Base-by-base conservation (phyloP, 2,797 vertebrate species). In the Pempheris klunzingeri region DNA sequence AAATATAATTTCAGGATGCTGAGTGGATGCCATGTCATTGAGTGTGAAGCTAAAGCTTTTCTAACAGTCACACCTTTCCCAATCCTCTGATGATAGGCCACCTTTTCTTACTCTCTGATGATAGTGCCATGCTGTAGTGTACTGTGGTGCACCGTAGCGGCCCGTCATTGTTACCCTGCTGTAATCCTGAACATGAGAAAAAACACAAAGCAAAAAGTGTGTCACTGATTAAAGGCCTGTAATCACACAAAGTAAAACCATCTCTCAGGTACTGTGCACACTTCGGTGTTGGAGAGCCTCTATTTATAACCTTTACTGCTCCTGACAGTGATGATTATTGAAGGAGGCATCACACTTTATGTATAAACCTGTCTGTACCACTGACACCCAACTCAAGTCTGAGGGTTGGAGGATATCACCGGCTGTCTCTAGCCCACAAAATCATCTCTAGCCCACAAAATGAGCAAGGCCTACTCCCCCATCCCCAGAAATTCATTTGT, bases 221-320 rank as follows among this genome's bases (percentile, higher is more conserved):
- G 28, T 30, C 69, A 34, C 61, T 74, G 72, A 87, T 87, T 72
- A 84, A 54, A 65, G 53, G 66, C 30, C 36, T 44, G 77, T 59
- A 74, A 80, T 62, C 71, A 50, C 2, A 74, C 36, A 78, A 69
- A 32, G 44, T 80, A 65, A 61, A 76, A 41, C 62, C 26, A 4
- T 52, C 59, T 71, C 65, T 74, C 57, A 18, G 43, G 70, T 49
- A n/a, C 52, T 52, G 50, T 32, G 58, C 46, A 43, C 67, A 59
- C 71, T 60, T 49, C 7, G 15, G 58, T 58, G 55, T 66, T 67
- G 43, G 69, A 53, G 70, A 60, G 59, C 38, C 65, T 78, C 71
- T 80, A 80, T 87, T 78, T 74, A 57, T 79, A 82, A 66, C 71
- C n/a, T 50, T 30, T 52, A 43, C 52, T 49, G 43, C 67, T 77